These are phyloP conservation scores for Cybosia mesomella DNA, from an alignment of 2,888 invertebrate species.

Conservation along the genomic window DNA sequence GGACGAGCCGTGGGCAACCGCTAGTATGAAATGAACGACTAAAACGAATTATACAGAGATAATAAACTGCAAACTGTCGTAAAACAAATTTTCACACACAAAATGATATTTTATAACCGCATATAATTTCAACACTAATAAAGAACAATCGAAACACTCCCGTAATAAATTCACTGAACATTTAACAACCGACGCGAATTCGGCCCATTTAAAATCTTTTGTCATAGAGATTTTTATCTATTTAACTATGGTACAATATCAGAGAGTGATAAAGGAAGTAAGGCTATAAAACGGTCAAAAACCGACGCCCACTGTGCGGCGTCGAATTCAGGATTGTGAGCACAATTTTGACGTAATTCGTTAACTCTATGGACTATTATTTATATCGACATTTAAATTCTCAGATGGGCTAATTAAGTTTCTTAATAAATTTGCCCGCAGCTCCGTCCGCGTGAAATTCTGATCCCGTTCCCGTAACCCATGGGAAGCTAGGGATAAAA, in stretches of 20 bases:
- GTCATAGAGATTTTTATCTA: slow-evolving; percentile 53
- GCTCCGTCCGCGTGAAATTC: too few relatives aligned
- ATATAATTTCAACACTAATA: slow-evolving; percentile 29
- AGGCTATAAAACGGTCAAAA: slow-evolving; percentile 62
- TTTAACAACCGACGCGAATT: slow-evolving; percentile 48
- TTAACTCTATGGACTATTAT: neutral
- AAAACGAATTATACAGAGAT: neutral
- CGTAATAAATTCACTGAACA: slow-evolving; percentile 47
- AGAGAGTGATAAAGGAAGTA: slow-evolving; percentile 55
- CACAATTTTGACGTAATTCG: slow-evolving; percentile 35
- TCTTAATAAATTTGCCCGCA: too few relatives aligned
- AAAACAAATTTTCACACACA: slow-evolving; percentile 20
- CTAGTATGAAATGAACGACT: neutral
- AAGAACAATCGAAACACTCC: slow-evolving; percentile 37
- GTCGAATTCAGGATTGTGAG: slow-evolving; percentile 49
- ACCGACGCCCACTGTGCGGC: slow-evolving; percentile 49
- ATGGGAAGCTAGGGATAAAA: too few relatives aligned
- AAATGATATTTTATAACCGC: slow-evolving; percentile 23
- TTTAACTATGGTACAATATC: slow-evolving; percentile 54
- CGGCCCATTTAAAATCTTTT: slow-evolving; percentile 51
- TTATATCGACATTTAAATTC: too few relatives aligned
- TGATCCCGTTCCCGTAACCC: too few relatives aligned
- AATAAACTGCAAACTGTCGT: slow-evolving; percentile 5
- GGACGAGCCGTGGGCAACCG: too few relatives aligned
- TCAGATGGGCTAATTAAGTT: too few relatives aligned